A percentile compares a stretch with the other conserved stretches of the same genome.
Conservation (phyloP, 30 jellyfish, hydroid and myxozoan genomes). For the Mastigias papua region DNA sequence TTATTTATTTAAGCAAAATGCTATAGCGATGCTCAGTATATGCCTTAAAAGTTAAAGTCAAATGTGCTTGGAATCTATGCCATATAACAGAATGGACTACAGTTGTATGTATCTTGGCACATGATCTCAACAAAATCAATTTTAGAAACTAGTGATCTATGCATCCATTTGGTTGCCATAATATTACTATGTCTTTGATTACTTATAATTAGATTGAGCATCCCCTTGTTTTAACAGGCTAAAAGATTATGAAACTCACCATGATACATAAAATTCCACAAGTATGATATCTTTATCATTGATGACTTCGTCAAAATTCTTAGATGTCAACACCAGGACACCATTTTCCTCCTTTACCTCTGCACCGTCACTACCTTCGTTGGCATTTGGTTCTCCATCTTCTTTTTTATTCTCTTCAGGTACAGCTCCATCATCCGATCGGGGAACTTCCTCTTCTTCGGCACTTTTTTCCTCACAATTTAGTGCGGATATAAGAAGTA, state of each 20-base stretch:
- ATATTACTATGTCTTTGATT: too few relatives aligned
- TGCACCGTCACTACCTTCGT: background rate
- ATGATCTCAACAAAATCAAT: too few relatives aligned
- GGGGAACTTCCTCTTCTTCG: conserved; percentile 7
- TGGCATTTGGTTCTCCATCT: background rate
- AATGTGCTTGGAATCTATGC: too few relatives aligned
- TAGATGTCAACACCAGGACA: conserved; percentile 76
- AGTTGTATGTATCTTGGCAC: too few relatives aligned
- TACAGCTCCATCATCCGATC: background rate
- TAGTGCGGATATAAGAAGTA: conserved; percentile 18
- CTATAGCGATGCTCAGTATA: too few relatives aligned
- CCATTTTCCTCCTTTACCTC: conserved; percentile 81
- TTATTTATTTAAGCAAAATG: too few relatives aligned
- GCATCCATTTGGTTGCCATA: too few relatives aligned
- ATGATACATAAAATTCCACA: conserved; percentile 90
- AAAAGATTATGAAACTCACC: conserved; percentile 53
- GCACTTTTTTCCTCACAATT: conserved; percentile 21
- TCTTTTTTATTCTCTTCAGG: conserved; percentile 28
- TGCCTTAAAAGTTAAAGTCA: too few relatives aligned
- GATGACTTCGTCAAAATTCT: conserved; percentile 78
- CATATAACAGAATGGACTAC: too few relatives aligned
- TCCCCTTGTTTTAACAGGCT: too few relatives aligned
- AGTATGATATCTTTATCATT: conserved; percentile 70
- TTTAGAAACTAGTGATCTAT: too few relatives aligned
- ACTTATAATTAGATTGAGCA: too few relatives aligned